Evolutionary conservation across 2,113 vertebrate species (phyloP), one percentile per base, ranked within the genome.

Genomic region (Camelus dromedarius): DNA sequence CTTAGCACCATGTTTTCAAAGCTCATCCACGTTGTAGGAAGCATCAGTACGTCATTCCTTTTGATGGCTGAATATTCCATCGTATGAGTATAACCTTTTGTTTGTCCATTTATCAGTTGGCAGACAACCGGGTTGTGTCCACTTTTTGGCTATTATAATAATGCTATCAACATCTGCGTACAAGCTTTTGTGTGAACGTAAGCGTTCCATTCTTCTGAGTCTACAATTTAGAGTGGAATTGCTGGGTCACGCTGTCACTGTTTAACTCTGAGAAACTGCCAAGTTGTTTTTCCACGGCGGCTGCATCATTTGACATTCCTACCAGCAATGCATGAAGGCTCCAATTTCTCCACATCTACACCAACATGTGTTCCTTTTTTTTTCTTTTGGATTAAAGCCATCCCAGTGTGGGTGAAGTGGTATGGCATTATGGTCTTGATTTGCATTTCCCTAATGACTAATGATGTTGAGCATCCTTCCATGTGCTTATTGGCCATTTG

Each of bases 371-470:
- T 69, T 79, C 60, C 67, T 64, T 89, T n/a, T 26, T 35, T 52
- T 48, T 30, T 56, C 48, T 81, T 89, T 83, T 50, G 4, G 4
- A 60, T 42, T 81, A 75, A 3, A 94, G 81, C 28, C 75, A 81
- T n/a, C 18, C 50, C 38, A 58, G 75, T 24, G 6, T 18, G 5
- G 91, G 32, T 66, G 62, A 62, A 70, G 28, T 30, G 20, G 38
- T 77, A 70, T 52, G n/a, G 70, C 62, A 84, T 1, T 82, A 52
- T 83, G 50, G 69, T 88, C 82, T 83, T 89, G 79, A 83, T 58
- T 30, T 80, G 56, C 58, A 94, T 73, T 91, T 91, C 32, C 48
- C 38, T 38, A 80, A 95, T 80, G 76, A 92, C 38, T 58, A 92
- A 72, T 32, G 42, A 91, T n/a, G 11, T 19, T 75, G 38, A 88